Base-by-base conservation (phyloP, 2,888 invertebrate species). In the Thecocarcelia acutangulata region DNA sequence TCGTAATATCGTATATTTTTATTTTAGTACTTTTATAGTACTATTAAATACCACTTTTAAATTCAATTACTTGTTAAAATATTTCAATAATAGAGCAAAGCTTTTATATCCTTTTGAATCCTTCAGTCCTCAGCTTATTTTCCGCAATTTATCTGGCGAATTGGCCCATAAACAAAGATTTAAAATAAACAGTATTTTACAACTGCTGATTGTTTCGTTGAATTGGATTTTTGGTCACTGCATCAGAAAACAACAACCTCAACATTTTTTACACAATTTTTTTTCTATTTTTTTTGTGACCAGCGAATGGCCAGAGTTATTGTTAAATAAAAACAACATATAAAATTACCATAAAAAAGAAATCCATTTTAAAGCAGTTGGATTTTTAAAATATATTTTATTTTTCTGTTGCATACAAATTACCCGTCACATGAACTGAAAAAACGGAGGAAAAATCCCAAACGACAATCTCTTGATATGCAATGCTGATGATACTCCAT, bases 11-110 rank as follows among this genome's bases (percentile, higher is more conserved):
- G n/a, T n/a, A n/a, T n/a, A n/a, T n/a, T n/a, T n/a, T n/a, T n/a
- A n/a, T n/a, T n/a, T n/a, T n/a, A n/a, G n/a, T n/a, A 24, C 24
- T 3, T 24, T 24, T 24, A 3, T 2, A 2, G 24, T 5, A 3
- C n/a, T 15, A 15, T 42, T 17, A 68, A 1, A 15, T 15, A 46
- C 46, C 66, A 52, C 37, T 50, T 52, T 15, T 42, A 78, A 72
- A 72, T 78, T 58, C 70, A 72, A 64, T 78, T 78, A 64, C 50
- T 44, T 58, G 64, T 72, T 50, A 77, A 77, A 77, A 56, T 70
- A 70, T 77, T 77, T 63, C 63, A 70, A 58, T 70, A 58, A 58
- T 3, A 44, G 12, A 63, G 17, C 17, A 42, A 19, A 1, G 13
- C 48, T 48, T 42, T 58, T 74, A 33, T 8, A 44, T n/a, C 12